A percentile compares a stretch with the other conserved stretches of the same genome.
phyloP scores from a whole-genome alignment of 1,140 invertebrate species.

The Euschistus heros region DNA sequence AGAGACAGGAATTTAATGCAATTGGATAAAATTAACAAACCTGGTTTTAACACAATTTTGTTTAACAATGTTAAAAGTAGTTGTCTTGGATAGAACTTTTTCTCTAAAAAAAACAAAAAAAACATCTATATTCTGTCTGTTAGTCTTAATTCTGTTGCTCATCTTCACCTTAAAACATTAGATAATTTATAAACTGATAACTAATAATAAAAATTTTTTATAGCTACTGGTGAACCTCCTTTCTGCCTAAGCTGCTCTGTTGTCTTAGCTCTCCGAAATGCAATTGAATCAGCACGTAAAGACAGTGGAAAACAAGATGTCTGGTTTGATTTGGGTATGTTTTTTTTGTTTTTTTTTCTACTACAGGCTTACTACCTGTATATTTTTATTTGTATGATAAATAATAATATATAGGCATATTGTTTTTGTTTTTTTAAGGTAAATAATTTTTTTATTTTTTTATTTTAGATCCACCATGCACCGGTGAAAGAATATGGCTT shows the following conservation, averaged over 20 bases:
- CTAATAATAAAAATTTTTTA: constrained; percentile 21
- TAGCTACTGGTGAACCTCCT: constrained; percentile 70
- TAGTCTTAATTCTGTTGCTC: background rate
- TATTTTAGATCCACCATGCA: constrained; percentile 22
- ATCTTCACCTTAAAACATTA: constrained; percentile 31
- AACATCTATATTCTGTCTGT: background rate
- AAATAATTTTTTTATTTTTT: constrained; percentile 7
- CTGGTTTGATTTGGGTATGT: constrained; percentile 37
- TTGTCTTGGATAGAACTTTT: background rate
- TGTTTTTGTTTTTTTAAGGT: background rate
- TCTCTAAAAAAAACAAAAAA: no score
- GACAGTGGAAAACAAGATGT: constrained; percentile 42
- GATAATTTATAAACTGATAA: constrained; percentile 6
- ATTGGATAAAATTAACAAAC: no score
- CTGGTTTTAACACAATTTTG: no score
- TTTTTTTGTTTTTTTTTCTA: background rate
- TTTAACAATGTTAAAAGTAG: background rate
- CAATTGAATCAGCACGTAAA: constrained; percentile 50
- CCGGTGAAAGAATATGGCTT: constrained; percentile 24
- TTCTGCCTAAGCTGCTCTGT: constrained; percentile 53
- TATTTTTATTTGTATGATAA: background rate
- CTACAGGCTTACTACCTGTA: no score
- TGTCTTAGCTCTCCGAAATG: constrained; percentile 59
- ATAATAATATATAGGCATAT: background rate
- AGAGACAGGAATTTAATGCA: no score